phyloP scores from a whole-genome alignment of 2,888 invertebrate species.

The Sinopyrophorus schimmeli region DNA sequence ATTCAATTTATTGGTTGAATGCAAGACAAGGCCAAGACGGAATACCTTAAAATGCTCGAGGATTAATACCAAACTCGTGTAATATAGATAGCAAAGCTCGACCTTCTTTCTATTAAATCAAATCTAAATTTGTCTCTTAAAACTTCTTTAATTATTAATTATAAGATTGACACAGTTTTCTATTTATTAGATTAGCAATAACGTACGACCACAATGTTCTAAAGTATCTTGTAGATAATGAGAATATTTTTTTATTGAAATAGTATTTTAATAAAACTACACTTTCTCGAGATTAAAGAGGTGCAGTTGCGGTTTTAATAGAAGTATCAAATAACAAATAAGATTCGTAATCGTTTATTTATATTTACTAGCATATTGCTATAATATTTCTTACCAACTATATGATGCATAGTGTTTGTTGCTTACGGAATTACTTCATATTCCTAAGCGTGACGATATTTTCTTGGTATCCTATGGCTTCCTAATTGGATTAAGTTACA shows the following conservation, averaged over 20 bases:
- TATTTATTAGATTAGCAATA: too few relatives aligned
- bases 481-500: slow-evolving; percentile 36
- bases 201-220: too few relatives aligned
- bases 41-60: slow-evolving; percentile 4
- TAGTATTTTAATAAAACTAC: not conserved
- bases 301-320: slow-evolving; percentile 6
- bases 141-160: too few relatives aligned
- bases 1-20: too few relatives aligned
- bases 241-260: not conserved
- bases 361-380: slow-evolving; percentile 26
- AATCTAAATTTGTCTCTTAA: too few relatives aligned
- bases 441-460: slow-evolving; percentile 25
- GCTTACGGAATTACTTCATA: slow-evolving; percentile 19
- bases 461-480: slow-evolving; percentile 36
- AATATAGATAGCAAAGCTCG: not conserved
- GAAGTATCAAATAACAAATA: slow-evolving; percentile 15
- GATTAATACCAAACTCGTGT: not conserved
- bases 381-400: slow-evolving; percentile 24
- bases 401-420: slow-evolving; percentile 21
- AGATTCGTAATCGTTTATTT: slow-evolving; percentile 26
- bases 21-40: not conserved
- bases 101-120: too few relatives aligned
- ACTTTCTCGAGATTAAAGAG: not conserved
- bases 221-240: too few relatives aligned
- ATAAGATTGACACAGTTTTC: too few relatives aligned